Conservation (phyloP, 1,140 invertebrate genomes). For the Diachasma alloeum region DNA sequence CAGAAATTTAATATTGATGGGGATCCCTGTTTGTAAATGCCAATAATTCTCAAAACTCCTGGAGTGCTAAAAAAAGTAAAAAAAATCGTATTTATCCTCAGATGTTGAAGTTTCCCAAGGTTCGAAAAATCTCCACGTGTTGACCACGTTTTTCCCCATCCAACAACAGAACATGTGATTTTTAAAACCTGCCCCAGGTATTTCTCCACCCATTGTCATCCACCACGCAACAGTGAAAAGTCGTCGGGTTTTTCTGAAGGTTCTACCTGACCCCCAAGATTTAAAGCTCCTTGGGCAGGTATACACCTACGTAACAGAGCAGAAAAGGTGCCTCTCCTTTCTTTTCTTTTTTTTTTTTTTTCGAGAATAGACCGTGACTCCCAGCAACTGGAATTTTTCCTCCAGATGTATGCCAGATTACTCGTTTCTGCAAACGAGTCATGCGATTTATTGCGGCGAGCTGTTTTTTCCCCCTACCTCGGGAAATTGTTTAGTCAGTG, state of each 20-base stretch:
- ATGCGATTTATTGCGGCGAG: neutral
- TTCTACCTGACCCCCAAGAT: neutral
- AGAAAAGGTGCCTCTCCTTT: neutral
- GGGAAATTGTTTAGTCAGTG: too few relatives aligned
- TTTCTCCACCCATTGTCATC: neutral
- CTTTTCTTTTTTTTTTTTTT: too few relatives aligned
- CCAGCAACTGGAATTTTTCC: neutral
- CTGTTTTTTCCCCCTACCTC: too few relatives aligned
- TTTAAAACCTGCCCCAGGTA: constrained; percentile 1
- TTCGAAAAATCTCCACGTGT: neutral
- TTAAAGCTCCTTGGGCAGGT: neutral
- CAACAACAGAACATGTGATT: neutral
- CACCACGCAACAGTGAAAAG: neutral
- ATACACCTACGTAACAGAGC: neutral
- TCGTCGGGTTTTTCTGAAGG: neutral
- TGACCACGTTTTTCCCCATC: too few relatives aligned
- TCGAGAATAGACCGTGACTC: neutral
- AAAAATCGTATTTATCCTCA: too few relatives aligned
- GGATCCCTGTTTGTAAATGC: too few relatives aligned
- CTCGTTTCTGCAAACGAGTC: neutral
- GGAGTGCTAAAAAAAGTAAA: too few relatives aligned
- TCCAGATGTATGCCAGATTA: neutral
- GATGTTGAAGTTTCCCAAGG: too few relatives aligned
- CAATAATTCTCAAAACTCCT: too few relatives aligned
- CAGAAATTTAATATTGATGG: too few relatives aligned